Conservation (phyloP, 53 echinoderm and acorn worm species). For the Actinopyga echinites region DNA sequence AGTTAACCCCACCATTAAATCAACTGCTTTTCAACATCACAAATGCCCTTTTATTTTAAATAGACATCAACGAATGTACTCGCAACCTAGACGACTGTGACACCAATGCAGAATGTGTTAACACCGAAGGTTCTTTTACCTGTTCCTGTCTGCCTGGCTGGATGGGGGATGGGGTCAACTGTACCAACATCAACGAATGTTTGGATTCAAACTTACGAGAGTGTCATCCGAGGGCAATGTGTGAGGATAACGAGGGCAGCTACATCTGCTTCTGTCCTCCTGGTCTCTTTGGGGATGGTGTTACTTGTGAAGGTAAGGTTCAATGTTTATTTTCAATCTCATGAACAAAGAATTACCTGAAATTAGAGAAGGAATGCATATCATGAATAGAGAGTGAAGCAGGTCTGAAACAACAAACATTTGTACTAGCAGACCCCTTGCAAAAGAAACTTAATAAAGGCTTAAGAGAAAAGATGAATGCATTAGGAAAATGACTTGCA, state of each 20-base stretch:
- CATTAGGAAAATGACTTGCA: too few relatives aligned
- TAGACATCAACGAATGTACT: slow-evolving; percentile 80
- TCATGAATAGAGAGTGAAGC: too few relatives aligned
- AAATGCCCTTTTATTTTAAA: too few relatives aligned
- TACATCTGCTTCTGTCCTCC: slow-evolving; percentile 65
- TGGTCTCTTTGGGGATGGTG: slow-evolving; percentile 73
- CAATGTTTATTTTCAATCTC: too few relatives aligned
- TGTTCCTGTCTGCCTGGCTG: slow-evolving; percentile 73
- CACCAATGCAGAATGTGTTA: slow-evolving; percentile 57
- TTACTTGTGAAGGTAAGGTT: slow-evolving; percentile 71
- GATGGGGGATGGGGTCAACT: slow-evolving; percentile 63
- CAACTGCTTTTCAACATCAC: too few relatives aligned
- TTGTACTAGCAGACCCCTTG: too few relatives aligned
- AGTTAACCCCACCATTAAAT: too few relatives aligned
- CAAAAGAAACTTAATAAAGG: too few relatives aligned
- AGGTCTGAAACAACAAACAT: too few relatives aligned
- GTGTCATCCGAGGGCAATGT: slow-evolving; percentile 72
- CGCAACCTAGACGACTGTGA: slow-evolving; percentile 69
- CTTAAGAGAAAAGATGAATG: too few relatives aligned
- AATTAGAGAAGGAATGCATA: too few relatives aligned
- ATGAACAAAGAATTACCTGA: too few relatives aligned
- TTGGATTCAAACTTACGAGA: slow-evolving; percentile 16
- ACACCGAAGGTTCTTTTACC: slow-evolving; percentile 63
- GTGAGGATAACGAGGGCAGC: slow-evolving; percentile 70
- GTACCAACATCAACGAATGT: slow-evolving; percentile 78